These are phyloP conservation scores for Fulica atra DNA, from an alignment of 2,113 vertebrate species.

Conservation along the genomic window DNA sequence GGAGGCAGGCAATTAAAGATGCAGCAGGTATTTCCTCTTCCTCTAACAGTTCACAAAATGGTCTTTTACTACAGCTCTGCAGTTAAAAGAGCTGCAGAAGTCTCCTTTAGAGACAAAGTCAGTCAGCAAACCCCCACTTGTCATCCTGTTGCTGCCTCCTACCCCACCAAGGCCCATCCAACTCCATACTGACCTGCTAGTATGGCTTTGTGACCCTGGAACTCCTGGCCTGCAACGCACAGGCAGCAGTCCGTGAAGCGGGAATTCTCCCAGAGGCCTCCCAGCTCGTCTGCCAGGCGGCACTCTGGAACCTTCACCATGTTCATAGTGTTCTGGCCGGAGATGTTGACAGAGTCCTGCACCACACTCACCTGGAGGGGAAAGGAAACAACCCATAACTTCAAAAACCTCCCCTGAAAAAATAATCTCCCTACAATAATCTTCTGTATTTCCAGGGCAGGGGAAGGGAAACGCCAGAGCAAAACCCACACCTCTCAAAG, in stretches of 20 bases:
- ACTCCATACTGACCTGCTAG: slow-evolving; percentile 83
- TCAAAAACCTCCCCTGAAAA: neutral
- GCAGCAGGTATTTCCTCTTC: neutral
- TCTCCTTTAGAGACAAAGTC: neutral
- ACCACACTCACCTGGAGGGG: slow-evolving; percentile 93
- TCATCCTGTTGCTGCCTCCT: neutral
- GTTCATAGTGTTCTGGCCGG: slow-evolving; percentile 97
- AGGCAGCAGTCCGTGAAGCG: slow-evolving; percentile 97
- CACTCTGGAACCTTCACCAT: slow-evolving; percentile 96
- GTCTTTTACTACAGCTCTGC: neutral
- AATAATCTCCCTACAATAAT: rapidly evolving
- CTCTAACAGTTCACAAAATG: neutral
- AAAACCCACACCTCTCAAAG: neutral
- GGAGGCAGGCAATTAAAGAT: neutral
- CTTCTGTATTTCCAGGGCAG: neutral
- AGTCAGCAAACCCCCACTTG: neutral
- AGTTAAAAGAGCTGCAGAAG: neutral
- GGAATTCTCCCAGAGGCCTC: slow-evolving; percentile 95
- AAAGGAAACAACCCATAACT: neutral
- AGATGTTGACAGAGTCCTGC: slow-evolving; percentile 98
- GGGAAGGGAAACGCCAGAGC: neutral
- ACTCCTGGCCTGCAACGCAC: slow-evolving; percentile 92
- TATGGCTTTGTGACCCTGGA: slow-evolving; percentile 92
- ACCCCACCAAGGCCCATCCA: neutral
- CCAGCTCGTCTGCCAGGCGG: slow-evolving; percentile 92